Conservation (phyloP, 2,113 vertebrate genomes). For the Pao palembangensis region DNA sequence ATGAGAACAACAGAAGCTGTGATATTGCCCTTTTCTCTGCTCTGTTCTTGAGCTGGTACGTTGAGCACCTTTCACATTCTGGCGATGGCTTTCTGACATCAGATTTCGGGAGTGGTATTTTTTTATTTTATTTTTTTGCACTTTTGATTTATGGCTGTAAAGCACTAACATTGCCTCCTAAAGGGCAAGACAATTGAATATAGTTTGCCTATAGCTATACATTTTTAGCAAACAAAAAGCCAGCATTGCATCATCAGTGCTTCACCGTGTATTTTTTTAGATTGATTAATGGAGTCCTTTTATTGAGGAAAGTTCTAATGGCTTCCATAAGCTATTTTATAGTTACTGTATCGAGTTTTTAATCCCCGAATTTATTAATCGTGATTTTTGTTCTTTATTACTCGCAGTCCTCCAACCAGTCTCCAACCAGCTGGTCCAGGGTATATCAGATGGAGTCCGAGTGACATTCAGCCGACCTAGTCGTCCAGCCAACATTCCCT, state of each 20-base stretch:
- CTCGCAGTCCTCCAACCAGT: constrained; percentile 88
- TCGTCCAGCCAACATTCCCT: constrained; percentile 84
- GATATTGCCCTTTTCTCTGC: neutral
- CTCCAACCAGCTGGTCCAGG: constrained; percentile 88
- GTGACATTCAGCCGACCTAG: constrained; percentile 87
- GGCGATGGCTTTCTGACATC: too few relatives aligned
- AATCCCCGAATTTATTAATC: neutral
- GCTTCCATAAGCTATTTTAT: neutral
- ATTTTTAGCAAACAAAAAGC: too few relatives aligned
- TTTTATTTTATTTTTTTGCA: too few relatives aligned
- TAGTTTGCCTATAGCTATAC: too few relatives aligned
- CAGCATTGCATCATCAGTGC: too few relatives aligned
- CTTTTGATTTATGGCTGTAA: too few relatives aligned
- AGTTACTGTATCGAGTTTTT: constrained; percentile 2
- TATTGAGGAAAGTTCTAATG: neutral
- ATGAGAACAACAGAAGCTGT: constrained; percentile 24
- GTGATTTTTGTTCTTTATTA: constrained; percentile 2
- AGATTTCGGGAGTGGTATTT: too few relatives aligned
- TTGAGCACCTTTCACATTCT: constrained; percentile 50
- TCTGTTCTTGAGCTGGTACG: constrained; percentile 24
- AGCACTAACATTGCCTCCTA: too few relatives aligned
- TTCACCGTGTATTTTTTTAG: too few relatives aligned
- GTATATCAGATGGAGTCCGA: constrained; percentile 85
- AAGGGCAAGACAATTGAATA: too few relatives aligned
- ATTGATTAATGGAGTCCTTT: too few relatives aligned